phyloP scores from a whole-genome alignment of 2,888 invertebrate species.

The Acronicta alni region DNA sequence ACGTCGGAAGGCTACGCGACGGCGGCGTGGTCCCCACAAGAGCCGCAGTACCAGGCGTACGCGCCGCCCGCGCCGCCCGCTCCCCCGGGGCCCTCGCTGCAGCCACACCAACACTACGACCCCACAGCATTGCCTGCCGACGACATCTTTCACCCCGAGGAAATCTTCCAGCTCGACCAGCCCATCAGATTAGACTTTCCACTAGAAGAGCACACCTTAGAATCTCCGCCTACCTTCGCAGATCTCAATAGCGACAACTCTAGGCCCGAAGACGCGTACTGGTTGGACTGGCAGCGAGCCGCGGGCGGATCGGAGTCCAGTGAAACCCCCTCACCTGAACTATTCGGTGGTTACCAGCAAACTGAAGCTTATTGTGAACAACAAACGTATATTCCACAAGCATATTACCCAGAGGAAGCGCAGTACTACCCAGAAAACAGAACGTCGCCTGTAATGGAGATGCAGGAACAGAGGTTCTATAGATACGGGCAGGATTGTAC shows the following conservation, averaged over 20 bases:
- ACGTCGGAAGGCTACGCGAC: slow-evolving; percentile 75
- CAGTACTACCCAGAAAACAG: slow-evolving; percentile 82
- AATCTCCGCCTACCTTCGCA: slow-evolving; percentile 92
- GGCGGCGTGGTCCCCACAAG: slow-evolving; percentile 76
- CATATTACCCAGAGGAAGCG: slow-evolving; percentile 82
- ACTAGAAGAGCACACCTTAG: slow-evolving; percentile 83
- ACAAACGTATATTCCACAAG: slow-evolving; percentile 75
- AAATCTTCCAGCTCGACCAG: slow-evolving; percentile 93
- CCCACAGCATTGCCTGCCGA: slow-evolving; percentile 90
- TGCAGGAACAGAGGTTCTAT: slow-evolving; percentile 79
- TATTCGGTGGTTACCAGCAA: slow-evolving; percentile 82
- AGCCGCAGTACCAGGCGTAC: slow-evolving; percentile 77
- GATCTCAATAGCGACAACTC: slow-evolving; percentile 93
- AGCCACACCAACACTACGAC: slow-evolving; percentile 86
- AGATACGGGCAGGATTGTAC: slow-evolving; percentile 79
- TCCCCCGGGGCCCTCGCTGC: slow-evolving; percentile 73
- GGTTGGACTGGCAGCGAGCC: slow-evolving; percentile 89
- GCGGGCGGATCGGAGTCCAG: slow-evolving; percentile 85
- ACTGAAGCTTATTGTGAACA: slow-evolving; percentile 81
- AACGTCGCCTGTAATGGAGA: slow-evolving; percentile 76
- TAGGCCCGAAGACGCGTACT: slow-evolving; percentile 89
- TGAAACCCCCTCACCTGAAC: slow-evolving; percentile 89
- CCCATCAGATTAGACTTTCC: slow-evolving; percentile 91
- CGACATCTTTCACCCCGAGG: slow-evolving; percentile 93
- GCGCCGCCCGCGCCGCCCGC: slow-evolving; percentile 66